phyloP scores from a whole-genome alignment of 30 jellyfish, hydroid and myxozoan genomes.

The Haliclystus octoradiatus region DNA sequence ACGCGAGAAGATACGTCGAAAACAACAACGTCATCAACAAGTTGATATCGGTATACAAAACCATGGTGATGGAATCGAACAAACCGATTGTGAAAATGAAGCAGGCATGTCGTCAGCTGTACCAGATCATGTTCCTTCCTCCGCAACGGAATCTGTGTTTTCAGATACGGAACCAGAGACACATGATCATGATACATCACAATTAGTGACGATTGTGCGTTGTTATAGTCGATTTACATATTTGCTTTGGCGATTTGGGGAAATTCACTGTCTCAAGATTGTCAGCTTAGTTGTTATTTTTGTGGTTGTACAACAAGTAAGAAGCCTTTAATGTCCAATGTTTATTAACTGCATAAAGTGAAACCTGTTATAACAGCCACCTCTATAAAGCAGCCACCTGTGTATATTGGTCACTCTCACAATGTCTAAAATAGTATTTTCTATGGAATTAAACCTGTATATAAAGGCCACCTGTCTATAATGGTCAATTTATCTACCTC shows the following conservation, averaged over 20 bases:
- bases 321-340: no score
- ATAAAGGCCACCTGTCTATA: no score
- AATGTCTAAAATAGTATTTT: no score
- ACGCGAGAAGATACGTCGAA: not conserved
- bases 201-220: not conserved
- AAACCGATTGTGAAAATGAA: not conserved
- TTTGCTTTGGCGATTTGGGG: conserved; percentile 73
- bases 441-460: no score
- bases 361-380: no score
- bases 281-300: conserved; percentile 68
- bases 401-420: no score
- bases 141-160: not conserved
- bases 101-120: no score
- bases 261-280: conserved; percentile 56
- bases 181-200: not conserved
- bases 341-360: no score
- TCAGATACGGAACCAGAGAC: not conserved
- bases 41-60: not conserved
- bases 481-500: no score
- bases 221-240: conserved; percentile 28
- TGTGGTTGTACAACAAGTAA: conserved; percentile 93
- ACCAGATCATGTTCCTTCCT: not conserved
- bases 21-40: not conserved
- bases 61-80: not conserved
- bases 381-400: no score